Evolutionary conservation across 1,140 invertebrate genomes (phyloP), one percentile per base, ranked within the genome.

Genomic region (Globodera ellingtonae): DNA sequence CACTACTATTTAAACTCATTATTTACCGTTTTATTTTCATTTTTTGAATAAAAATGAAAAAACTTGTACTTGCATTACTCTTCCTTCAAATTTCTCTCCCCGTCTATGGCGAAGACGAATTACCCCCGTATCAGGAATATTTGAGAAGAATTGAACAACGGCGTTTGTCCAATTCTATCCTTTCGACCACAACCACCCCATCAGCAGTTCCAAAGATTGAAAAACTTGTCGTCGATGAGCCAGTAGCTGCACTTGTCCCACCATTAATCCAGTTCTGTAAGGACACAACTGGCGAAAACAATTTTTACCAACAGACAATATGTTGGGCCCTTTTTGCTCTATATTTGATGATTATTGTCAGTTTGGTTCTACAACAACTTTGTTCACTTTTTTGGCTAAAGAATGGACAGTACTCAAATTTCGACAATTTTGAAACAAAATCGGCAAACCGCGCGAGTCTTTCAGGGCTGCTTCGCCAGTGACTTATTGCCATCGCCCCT

Each of bases 391-490:
- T 59, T 59, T 59, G 56, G 56, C 56, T 59, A 18, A 59, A 59
- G 59, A 35, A 76, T 76, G 74, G 46, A 76, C 56, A 76, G 52
- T 3, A 2, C 8, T 13, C 74, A 76, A 47, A 76, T 76, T 66
- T 6, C 74, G 44, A 76, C 24, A n/a, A 76, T 76, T 15, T 65
- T 76, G 52, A 21, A 4, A 8, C 13, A 62, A 76, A 76, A 76
- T 62, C n/a, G 7, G 66, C 13, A 46, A n/a, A 76, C 74, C 44
- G 13, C 5, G 6, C 46, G 6, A 24, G 18, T 75, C 6, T 75
- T 75, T 52, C 46, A 44, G 44, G 73, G 73, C 10, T 75, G 73
- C 4, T 75, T 24, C 35, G 52, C 73, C 7, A 62, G 73, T 75
- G 73, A 75, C 21, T 15, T 8, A 6, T 35, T 76, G 10, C 74